These are phyloP conservation scores for Zosterops lateralis DNA, from an alignment of 2,113 vertebrate species.

Conservation along the genomic window DNA sequence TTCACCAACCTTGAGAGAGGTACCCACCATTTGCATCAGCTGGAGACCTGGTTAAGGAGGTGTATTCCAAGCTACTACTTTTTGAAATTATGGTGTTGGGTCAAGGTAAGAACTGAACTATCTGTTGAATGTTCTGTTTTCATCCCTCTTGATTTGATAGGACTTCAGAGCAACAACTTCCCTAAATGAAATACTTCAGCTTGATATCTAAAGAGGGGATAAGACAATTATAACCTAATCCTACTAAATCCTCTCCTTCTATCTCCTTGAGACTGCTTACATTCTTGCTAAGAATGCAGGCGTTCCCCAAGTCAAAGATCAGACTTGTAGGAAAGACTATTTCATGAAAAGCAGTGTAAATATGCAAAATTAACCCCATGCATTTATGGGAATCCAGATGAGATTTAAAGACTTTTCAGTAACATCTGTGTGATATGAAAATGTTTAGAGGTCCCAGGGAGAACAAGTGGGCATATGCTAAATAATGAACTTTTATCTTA, in stretches of 20 bases:
- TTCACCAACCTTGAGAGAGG: background rate
- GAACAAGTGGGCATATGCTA: background rate
- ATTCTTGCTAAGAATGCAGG: background rate
- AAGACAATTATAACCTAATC: conserved; percentile 1
- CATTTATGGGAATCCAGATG: background rate
- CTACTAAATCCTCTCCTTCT: background rate
- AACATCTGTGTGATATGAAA: background rate
- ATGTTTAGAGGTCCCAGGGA: background rate
- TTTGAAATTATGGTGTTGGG: background rate
- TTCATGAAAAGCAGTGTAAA: background rate
- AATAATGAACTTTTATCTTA: background rate
- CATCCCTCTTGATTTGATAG: background rate
- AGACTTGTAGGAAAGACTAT: background rate
- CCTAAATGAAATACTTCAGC: conserved; percentile 6
- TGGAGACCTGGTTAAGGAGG: background rate
- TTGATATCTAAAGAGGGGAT: background rate
- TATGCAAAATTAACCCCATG: background rate
- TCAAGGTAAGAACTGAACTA: background rate
- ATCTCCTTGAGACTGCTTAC: background rate
- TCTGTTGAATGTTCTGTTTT: background rate
- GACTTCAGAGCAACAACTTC: background rate
- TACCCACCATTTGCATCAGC: background rate
- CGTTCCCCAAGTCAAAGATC: background rate
- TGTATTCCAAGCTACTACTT: background rate
- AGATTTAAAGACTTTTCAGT: background rate